These are phyloP conservation scores for Drosophila navojoa DNA, from an alignment of 1,140 invertebrate species.

Conservation along the genomic window DNA sequence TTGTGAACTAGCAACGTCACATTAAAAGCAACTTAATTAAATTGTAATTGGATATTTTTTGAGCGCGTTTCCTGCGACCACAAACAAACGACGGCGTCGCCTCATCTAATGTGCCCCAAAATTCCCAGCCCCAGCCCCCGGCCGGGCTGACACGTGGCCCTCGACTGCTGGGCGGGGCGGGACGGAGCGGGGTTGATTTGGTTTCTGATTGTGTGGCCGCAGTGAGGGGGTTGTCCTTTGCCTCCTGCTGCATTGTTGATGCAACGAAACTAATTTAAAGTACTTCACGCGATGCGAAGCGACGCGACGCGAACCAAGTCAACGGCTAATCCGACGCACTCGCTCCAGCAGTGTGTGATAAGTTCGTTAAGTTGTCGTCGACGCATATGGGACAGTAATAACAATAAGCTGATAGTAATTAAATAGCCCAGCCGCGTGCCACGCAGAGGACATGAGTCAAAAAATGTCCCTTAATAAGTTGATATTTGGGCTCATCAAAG, in stretches of 20 bases:
- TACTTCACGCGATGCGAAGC: constrained; percentile 73
- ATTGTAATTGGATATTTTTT: constrained; percentile 73
- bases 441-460: constrained; percentile 7
- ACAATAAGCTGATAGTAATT: constrained; percentile 77
- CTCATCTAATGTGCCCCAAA: constrained; percentile 6
- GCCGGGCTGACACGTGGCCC: constrained; percentile 25
- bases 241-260: constrained; percentile 57
- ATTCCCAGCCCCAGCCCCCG: not conserved
- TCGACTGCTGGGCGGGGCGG: not conserved
- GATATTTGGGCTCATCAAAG: not conserved
- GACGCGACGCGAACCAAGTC: constrained; percentile 22
- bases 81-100: constrained; percentile 36
- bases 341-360: constrained; percentile 56
- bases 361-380: constrained; percentile 78
- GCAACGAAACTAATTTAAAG: constrained; percentile 79
- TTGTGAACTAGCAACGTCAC: constrained; percentile 33
- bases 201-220: constrained; percentile 22
- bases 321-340: constrained; percentile 62
- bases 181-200: constrained; percentile 1
- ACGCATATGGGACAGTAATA: constrained; percentile 52
- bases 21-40: constrained; percentile 71
- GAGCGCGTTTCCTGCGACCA: constrained; percentile 17
- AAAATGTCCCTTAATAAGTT: not conserved
- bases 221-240: constrained; percentile 43
- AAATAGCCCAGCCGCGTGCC: constrained; percentile 69